phyloP scores from a whole-genome alignment of 2,113 vertebrate genomes.

The Orycteropus afer region DNA sequence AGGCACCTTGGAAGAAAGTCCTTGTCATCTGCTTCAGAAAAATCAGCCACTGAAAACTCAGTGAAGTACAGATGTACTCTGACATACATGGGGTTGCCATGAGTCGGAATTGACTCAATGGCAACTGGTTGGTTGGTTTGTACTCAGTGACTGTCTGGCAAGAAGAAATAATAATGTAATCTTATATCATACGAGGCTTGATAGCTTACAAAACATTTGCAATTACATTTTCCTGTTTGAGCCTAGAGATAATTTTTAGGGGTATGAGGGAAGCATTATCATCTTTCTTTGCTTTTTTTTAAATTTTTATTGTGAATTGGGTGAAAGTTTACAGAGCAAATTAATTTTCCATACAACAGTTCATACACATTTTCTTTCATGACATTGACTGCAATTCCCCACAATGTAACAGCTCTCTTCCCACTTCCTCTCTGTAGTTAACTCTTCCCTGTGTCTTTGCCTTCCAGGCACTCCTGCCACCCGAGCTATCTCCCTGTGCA shows the following conservation, averaged over 20 bases:
- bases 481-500: too few relatives aligned
- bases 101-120: background rate
- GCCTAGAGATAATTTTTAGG: background rate
- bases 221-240: background rate
- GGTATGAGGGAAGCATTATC: background rate
- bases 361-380: too few relatives aligned
- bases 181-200: background rate
- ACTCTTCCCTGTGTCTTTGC: too few relatives aligned
- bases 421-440: too few relatives aligned
- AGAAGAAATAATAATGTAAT: background rate
- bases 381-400: too few relatives aligned
- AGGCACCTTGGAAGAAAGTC: too few relatives aligned
- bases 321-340: too few relatives aligned
- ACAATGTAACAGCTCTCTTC: too few relatives aligned
- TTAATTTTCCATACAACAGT: too few relatives aligned
- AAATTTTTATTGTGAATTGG: too few relatives aligned
- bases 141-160: background rate
- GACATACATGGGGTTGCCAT: background rate
- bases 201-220: background rate
- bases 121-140: background rate
- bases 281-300: too few relatives aligned
- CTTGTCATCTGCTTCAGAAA: background rate
- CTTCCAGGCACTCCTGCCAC: too few relatives aligned
- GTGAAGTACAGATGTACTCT: background rate
- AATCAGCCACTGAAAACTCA: background rate